Conservation (phyloP, 2,113 vertebrate species). For the Oreocharis arfaki region DNA sequence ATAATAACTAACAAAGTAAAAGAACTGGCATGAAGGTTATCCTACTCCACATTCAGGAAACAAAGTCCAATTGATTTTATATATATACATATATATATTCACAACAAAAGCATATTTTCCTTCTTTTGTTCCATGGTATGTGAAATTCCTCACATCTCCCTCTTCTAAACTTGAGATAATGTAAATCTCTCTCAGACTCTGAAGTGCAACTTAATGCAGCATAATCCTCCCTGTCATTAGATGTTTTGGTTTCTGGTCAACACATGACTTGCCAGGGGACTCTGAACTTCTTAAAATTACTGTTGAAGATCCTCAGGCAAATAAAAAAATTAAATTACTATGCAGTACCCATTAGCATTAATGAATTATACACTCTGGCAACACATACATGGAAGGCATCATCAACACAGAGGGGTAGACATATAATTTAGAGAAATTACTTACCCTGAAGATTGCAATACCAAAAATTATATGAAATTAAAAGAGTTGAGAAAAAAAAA, state of each 20-base stretch:
- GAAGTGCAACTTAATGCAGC: neutral
- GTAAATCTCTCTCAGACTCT: neutral
- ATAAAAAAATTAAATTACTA: neutral
- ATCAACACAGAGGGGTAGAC: neutral
- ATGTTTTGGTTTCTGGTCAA: neutral
- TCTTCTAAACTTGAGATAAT: neutral
- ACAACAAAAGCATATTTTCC: neutral
- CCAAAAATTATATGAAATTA: neutral
- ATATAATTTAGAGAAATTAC: neutral
- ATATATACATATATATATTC: neutral
- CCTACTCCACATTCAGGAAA: neutral
- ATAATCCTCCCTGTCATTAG: neutral
- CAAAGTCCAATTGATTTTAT: neutral
- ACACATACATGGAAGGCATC: neutral
- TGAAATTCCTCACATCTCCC: neutral
- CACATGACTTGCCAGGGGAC: neutral
- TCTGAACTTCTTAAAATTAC: neutral
- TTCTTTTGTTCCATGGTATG: neutral
- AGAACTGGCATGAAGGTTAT: neutral
- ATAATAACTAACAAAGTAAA: neutral
- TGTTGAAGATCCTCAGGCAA: neutral
- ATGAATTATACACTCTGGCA: neutral
- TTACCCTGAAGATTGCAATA: neutral
- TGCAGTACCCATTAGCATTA: neutral
- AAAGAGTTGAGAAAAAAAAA: neutral